A percentile compares a stretch with the other conserved stretches of the same genome.
Evolutionary conservation across 2,797 vertebrate species (phyloP).

Genomic region (Phoeniculus purpureus): DNA sequence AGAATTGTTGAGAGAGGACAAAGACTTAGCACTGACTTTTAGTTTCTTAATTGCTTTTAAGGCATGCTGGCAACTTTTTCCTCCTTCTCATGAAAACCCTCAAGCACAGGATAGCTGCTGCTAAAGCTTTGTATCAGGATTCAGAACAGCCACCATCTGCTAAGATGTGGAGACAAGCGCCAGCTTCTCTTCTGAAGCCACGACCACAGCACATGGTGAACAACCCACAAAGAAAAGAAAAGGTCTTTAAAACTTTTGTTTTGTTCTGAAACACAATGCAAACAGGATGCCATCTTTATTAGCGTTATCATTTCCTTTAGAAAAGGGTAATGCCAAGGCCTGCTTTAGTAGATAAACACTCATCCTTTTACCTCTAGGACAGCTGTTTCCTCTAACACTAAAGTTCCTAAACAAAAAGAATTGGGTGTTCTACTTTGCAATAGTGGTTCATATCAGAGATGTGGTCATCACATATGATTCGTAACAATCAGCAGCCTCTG

Average conservation of each 20-base stretch:
- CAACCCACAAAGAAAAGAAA: not conserved
- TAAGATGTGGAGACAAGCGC: not conserved
- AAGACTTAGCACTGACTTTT: not conserved
- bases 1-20: not conserved
- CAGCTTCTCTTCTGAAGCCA: not conserved
- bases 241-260: not conserved
- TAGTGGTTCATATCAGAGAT: not conserved
- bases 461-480: not conserved
- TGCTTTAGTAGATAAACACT: constrained; percentile 51
- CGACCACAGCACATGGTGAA: not conserved
- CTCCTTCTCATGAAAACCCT: not conserved
- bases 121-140: not conserved
- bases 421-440: not conserved
- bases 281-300: not conserved
- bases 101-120: not conserved
- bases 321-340: not conserved
- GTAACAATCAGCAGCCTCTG: constrained; percentile 8
- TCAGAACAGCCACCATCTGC: constrained; percentile 38
- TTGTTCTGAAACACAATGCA: not conserved
- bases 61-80: not conserved
- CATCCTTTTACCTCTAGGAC: constrained; percentile 51
- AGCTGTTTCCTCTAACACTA: constrained; percentile 36
- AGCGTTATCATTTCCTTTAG: not conserved
- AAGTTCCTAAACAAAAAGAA: constrained; percentile 50
- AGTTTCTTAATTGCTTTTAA: not conserved